These are phyloP conservation scores for Gallinago jamesoni DNA, from an alignment of 2,113 vertebrate species.

Conservation along the genomic window DNA sequence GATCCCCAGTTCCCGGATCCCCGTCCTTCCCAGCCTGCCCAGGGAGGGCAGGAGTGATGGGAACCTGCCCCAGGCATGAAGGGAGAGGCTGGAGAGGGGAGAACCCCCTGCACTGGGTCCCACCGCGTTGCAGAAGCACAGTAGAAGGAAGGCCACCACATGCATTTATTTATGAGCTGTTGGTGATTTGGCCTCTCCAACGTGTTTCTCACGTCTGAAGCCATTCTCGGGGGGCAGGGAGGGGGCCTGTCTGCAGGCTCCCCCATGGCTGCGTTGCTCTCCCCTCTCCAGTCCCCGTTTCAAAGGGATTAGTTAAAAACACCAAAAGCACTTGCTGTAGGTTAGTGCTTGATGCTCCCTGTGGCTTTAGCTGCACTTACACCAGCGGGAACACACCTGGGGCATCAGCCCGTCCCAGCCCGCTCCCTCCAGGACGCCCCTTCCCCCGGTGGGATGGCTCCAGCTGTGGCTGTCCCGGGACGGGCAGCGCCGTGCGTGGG, in stretches of 20 bases:
- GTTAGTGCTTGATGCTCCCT: not conserved
- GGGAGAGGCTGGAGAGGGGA: not conserved
- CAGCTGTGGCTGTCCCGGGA: fast-evolving
- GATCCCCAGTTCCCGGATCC: not conserved
- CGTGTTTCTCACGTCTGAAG: not conserved
- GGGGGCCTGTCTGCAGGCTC: not conserved
- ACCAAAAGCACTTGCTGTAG: not conserved
- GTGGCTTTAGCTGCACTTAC: fast-evolving
- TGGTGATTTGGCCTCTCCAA: not conserved
- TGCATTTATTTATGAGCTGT: not conserved
- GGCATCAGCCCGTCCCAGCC: not conserved
- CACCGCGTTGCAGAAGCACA: fast-evolving
- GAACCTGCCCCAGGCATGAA: not conserved
- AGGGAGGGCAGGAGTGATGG: not conserved
- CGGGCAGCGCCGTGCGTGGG: fast-evolving
- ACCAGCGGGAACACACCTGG: not conserved
- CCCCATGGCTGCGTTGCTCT: not conserved
- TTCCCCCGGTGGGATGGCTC: fast-evolving
- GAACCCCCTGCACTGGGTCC: not conserved
- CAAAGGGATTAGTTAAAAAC: not conserved
- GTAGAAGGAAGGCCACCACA: not conserved
- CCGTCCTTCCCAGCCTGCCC: not conserved
- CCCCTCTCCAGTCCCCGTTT: not conserved
- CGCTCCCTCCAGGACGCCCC: fast-evolving
- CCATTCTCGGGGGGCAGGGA: not conserved